A percentile compares a stretch with the other conserved stretches of the same genome.
Conservation (phyloP, 2,888 invertebrate species). For the Pristionchus japonicus region DNA sequence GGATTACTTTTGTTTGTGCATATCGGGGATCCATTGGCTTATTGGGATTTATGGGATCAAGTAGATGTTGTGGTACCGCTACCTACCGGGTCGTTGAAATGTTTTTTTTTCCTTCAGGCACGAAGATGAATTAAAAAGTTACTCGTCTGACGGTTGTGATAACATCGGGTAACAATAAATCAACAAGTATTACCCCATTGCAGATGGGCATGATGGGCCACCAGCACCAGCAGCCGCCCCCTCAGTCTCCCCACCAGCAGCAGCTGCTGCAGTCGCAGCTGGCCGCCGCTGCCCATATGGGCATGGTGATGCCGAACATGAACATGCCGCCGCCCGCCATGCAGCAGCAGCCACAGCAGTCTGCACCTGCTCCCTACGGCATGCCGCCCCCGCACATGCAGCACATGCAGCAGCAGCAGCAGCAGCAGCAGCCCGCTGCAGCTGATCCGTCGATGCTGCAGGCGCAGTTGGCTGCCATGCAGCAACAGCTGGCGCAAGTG, state of each 20-base stretch:
- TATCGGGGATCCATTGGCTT: no score
- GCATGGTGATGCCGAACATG: conserved; percentile 8
- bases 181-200: background rate
- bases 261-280: conserved; percentile 10
- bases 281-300: background rate
- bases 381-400: conserved; percentile 20
- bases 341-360: background rate
- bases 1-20: no score
- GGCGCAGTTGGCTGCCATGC: background rate
- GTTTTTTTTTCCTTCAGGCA: no score
- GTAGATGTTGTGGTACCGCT: background rate
- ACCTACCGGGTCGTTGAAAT: no score
- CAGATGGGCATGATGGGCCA: conserved; percentile 23
- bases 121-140: no score
- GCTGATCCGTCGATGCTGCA: background rate
- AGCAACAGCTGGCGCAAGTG: background rate
- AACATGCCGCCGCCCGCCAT: conserved; percentile 30
- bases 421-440: background rate
- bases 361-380: background rate
- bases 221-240: background rate
- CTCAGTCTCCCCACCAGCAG: background rate
- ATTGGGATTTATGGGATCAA: no score
- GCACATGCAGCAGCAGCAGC: background rate
- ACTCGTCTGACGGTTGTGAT: no score
- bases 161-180: no score